phyloP scores from a whole-genome alignment of 2,888 invertebrate species.

The Drosophila parthenogenetica region DNA sequence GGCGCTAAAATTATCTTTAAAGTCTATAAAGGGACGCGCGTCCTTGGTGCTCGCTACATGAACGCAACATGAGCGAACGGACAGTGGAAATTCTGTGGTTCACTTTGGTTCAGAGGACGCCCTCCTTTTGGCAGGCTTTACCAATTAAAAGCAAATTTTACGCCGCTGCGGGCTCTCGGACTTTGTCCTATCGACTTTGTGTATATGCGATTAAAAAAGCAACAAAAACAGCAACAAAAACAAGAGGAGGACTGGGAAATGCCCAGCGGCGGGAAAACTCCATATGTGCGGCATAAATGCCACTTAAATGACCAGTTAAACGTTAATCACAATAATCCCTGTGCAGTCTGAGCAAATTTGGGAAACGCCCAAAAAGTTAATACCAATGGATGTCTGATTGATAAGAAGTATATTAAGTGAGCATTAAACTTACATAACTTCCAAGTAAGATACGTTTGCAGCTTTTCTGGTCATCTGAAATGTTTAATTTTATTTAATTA shows the following conservation, averaged over 20 bases:
- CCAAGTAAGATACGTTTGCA: too few species aligned
- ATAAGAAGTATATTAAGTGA: not conserved
- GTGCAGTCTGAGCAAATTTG: not conserved
- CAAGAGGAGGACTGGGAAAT: slow-evolving; percentile 20
- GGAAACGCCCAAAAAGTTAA: not conserved
- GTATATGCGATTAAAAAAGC: slow-evolving; percentile 54
- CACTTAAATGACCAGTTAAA: slow-evolving; percentile 50
- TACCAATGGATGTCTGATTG: slow-evolving; percentile 6
- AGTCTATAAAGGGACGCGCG: slow-evolving; percentile 49
- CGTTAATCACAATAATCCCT: slow-evolving; percentile 28
- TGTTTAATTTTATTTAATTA: too few species aligned
- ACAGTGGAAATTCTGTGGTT: slow-evolving; percentile 23
- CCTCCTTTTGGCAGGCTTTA: slow-evolving; percentile 53
- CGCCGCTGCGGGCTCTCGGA: slow-evolving; percentile 43
- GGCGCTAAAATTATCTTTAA: slow-evolving; percentile 64
- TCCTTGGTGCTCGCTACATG: slow-evolving; percentile 46
- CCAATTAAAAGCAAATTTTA: slow-evolving; percentile 76
- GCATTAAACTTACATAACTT: not conserved
- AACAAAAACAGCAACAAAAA: slow-evolving; percentile 20
- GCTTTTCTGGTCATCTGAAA: too few species aligned
- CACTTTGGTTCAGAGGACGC: slow-evolving; percentile 27
- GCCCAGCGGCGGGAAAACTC: slow-evolving; percentile 34
- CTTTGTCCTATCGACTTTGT: slow-evolving; percentile 47
- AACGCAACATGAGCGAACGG: slow-evolving; percentile 21
- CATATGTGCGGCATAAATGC: slow-evolving; percentile 39